Percentiles rank a stretch among this genome's conserved stretches.
phyloP scores from a whole-genome alignment of 2,113 vertebrate species.

The Engraulis encrasicolus region DNA sequence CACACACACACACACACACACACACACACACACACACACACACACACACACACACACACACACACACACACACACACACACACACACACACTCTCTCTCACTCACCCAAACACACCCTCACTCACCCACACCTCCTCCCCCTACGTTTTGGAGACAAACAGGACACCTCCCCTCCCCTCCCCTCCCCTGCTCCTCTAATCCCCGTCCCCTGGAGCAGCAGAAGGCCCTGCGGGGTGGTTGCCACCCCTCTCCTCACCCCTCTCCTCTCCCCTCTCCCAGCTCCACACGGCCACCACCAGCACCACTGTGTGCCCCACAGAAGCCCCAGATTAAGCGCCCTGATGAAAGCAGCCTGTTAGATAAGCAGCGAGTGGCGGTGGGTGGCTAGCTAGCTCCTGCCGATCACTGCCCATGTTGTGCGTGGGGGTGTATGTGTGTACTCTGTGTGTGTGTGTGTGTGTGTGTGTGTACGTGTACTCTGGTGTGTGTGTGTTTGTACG shows the following conservation, averaged over 20 bases:
- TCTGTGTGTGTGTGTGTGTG: constrained; percentile 29
- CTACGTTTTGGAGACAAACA: constrained; percentile 25
- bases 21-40: no score
- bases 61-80: no score
- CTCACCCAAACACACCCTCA: not conserved
- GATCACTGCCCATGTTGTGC: constrained; percentile 46
- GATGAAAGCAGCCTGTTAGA: constrained; percentile 42
- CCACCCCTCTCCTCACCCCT: no score
- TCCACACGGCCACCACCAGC: no score
- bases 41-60: no score
- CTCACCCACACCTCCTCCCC: not conserved
- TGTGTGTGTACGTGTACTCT: no score
- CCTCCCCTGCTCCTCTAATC: constrained; percentile 29
- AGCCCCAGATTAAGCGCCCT: constrained; percentile 31
- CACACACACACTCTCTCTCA: not conserved
- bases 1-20: no score
- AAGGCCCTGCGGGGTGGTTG: constrained; percentile 26
- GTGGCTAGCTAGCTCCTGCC: constrained; percentile 27
- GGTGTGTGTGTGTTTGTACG: no score
- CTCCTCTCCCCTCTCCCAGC: no score
- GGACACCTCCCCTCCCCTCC: constrained; percentile 8
- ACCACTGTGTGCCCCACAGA: no score
- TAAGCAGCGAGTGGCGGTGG: constrained; percentile 35
- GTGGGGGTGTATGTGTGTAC: constrained; percentile 36
- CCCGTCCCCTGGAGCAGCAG: constrained; percentile 24